Conservation (phyloP, 2,888 invertebrate genomes). For the Cyclophora albipunctata region DNA sequence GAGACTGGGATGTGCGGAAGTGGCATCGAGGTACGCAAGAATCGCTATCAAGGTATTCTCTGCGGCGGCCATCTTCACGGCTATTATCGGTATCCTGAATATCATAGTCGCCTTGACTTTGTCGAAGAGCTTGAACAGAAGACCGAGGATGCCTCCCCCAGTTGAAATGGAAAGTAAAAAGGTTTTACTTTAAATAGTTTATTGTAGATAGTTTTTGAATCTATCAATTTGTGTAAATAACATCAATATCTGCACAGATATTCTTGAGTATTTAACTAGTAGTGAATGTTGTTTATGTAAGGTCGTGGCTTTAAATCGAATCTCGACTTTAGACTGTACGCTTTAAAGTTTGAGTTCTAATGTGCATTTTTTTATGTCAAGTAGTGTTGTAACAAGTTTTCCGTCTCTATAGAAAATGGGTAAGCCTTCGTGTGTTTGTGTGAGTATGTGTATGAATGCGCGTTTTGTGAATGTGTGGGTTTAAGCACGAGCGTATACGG, state of each 20-base stretch:
- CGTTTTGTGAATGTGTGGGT: background rate
- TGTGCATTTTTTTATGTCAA: conserved; percentile 11
- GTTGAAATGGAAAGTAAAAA: conserved; percentile 57
- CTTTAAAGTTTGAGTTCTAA: conserved; percentile 9
- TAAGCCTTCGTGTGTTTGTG: conserved; percentile 6
- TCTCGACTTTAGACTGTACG: conserved; percentile 12
- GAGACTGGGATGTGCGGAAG: conserved; percentile 54
- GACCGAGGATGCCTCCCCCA: conserved; percentile 21
- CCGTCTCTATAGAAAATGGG: conserved; percentile 18
- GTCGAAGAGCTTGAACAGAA: conserved; percentile 34
- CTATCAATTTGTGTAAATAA: background rate
- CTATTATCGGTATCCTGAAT: conserved; percentile 43
- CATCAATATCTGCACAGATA: background rate
- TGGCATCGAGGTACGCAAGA: conserved; percentile 51
- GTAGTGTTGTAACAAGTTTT: conserved; percentile 11
- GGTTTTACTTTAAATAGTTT: conserved; percentile 37
- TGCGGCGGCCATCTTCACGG: conserved; percentile 41
- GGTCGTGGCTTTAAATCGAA: conserved; percentile 5
- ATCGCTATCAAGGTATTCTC: conserved; percentile 49
- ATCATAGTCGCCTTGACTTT: conserved; percentile 37
- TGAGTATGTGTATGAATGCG: conserved; percentile 1
- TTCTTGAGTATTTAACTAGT: background rate
- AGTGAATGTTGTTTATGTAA: conserved; percentile 6
- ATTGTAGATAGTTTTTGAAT: too few species aligned
- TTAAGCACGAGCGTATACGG: too few species aligned